Conservation (phyloP, 2,888 invertebrate genomes). For the Drosophila eohydei region DNA sequence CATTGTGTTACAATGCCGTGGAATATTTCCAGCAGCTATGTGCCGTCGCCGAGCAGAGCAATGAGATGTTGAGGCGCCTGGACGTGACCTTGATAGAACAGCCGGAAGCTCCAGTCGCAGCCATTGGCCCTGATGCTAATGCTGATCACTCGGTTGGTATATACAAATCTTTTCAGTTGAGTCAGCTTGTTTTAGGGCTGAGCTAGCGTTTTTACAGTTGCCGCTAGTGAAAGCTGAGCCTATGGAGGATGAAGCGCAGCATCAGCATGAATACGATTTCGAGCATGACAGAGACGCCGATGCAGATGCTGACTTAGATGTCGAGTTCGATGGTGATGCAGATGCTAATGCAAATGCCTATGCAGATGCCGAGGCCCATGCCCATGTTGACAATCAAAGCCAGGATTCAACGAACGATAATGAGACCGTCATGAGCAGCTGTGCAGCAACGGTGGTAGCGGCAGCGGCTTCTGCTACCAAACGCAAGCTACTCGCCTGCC, state of each 20-base stretch:
- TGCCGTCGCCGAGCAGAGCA: conserved; percentile 64
- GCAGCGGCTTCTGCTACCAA: conserved; percentile 34
- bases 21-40: conserved; percentile 74
- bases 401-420: conserved; percentile 29
- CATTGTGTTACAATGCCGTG: conserved; percentile 73
- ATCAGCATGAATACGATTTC: conserved; percentile 7
- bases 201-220: conserved; percentile 61
- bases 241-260: conserved; percentile 27
- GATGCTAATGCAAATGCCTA: conserved; percentile 1
- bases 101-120: neutral
- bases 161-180: conserved; percentile 42
- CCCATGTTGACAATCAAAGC: conserved; percentile 11
- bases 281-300: conserved; percentile 1
- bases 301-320: conserved; percentile 1
- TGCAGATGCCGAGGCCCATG: neutral
- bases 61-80: conserved; percentile 44
- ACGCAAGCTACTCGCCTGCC: conserved; percentile 59
- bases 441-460: neutral
- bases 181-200: conserved; percentile 55
- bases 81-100: conserved; percentile 6
- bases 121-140: conserved; percentile 3
- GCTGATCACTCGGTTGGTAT: conserved; percentile 51
- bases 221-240: conserved; percentile 58
- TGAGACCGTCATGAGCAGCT: conserved; percentile 14
- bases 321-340: neutral